Evolutionary conservation across 2,797 vertebrate genomes (phyloP).

Genomic region (Sebastes itinus): DNA sequence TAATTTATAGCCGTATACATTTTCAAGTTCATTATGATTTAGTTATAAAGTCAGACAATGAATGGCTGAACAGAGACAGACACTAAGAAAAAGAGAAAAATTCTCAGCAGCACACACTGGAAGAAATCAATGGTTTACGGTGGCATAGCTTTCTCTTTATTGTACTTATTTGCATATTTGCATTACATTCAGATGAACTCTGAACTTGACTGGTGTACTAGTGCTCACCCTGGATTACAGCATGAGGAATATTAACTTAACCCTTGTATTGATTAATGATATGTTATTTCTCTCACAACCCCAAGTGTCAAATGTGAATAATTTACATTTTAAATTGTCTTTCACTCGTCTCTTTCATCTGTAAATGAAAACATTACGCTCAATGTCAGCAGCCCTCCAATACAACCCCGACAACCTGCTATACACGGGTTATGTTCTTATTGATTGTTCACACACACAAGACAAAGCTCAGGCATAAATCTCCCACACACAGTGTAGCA

Average conservation of each 20-base stretch:
- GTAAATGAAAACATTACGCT: constrained; percentile 25
- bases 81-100: not conserved
- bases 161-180: not conserved
- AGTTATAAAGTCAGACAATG: not conserved
- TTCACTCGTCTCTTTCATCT: constrained; percentile 36
- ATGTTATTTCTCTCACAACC: constrained; percentile 39
- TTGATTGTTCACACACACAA: constrained; percentile 66
- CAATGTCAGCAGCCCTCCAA: constrained; percentile 18
- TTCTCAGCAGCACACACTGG: not conserved
- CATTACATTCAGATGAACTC: constrained; percentile 1
- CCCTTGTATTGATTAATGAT: not conserved
- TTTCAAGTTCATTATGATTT: not conserved
- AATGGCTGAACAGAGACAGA: not conserved
- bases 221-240: not conserved
- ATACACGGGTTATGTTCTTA: constrained; percentile 40
- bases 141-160: not conserved
- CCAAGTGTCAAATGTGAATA: constrained; percentile 28
- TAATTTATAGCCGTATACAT: not conserved
- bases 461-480: constrained; percentile 25
- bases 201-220: not conserved
- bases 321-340: constrained; percentile 54
- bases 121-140: not conserved
- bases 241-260: not conserved
- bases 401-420: constrained; percentile 28
- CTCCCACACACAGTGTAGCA: not conserved